Evolutionary conservation across 1,140 invertebrate genomes (phyloP).

Genomic region (Orius insidiosus): DNA sequence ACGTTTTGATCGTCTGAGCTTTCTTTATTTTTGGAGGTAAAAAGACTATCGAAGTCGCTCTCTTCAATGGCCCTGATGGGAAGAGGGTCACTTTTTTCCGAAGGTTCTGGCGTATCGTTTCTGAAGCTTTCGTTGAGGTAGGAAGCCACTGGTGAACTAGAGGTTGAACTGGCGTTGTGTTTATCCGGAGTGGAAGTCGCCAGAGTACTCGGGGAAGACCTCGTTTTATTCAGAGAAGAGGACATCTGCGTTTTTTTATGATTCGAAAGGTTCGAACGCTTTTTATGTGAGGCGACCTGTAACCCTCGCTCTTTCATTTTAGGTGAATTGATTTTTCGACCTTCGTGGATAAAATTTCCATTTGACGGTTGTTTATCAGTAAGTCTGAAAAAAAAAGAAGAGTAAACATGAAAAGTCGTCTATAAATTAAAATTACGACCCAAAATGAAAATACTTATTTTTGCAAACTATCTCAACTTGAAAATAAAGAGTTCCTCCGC

Average conservation of each 20-base stretch:
- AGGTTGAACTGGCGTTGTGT: neutral
- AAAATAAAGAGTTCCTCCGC: neutral
- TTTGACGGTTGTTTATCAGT: neutral
- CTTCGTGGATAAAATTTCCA: neutral
- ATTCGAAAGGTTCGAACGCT: neutral
- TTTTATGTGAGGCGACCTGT: slow-evolving; percentile 5
- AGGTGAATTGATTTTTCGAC: neutral
- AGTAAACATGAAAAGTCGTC: neutral
- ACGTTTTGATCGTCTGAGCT: slow-evolving; percentile 1
- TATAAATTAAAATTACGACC: neutral
- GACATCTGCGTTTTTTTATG: neutral
- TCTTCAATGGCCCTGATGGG: neutral
- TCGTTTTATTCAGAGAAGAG: neutral
- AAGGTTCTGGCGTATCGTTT: neutral
- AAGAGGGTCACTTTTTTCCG: no score
- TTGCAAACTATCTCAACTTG: neutral
- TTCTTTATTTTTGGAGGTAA: neutral
- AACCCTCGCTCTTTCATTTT: slow-evolving; percentile 4
- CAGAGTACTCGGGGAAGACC: neutral
- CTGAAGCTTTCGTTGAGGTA: neutral
- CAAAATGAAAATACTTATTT: no score
- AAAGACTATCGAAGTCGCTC: neutral
- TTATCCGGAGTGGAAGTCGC: neutral
- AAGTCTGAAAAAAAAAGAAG: neutral
- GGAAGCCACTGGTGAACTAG: neutral